Evolutionary conservation across 53 echinoderm and acorn worm species (phyloP).

Genomic region (Luidia sarsii): DNA sequence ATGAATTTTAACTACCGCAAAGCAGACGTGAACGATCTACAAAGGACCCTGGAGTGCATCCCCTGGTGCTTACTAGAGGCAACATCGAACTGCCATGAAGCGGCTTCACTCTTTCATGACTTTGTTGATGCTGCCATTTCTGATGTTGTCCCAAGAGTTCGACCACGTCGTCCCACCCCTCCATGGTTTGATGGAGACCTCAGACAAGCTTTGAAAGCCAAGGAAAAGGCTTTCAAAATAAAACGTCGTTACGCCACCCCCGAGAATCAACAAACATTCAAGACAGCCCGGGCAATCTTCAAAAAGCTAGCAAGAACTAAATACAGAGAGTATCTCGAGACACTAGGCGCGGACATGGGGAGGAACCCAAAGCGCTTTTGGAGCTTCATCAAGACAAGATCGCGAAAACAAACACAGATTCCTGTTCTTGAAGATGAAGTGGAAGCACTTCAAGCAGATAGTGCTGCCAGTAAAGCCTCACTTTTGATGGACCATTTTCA

Average conservation of each 20-base stretch:
- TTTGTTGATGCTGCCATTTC: slow-evolving; percentile 26
- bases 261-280: not conserved
- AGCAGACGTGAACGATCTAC: slow-evolving; percentile 17
- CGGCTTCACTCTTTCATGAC: slow-evolving; percentile 30
- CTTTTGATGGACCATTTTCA: slow-evolving; percentile 13
- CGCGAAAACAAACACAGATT: not conserved
- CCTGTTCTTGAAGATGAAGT: not conserved
- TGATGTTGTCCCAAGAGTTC: not conserved
- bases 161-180: not conserved
- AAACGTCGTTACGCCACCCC: not conserved
- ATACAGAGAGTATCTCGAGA: slow-evolving; percentile 13
- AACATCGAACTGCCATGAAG: not conserved
- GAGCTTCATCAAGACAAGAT: not conserved
- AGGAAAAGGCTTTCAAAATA: no score
- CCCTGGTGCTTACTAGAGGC: no score
- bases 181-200: slow-evolving; percentile 19
- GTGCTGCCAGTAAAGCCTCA: not conserved
- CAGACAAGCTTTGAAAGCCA: not conserved
- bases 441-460: not conserved
- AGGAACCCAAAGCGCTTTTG: not conserved
- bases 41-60: slow-evolving; percentile 3
- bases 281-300: not conserved
- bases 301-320: slow-evolving; percentile 19
- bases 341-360: not conserved
- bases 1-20: slow-evolving; percentile 4